Base-by-base conservation (phyloP, 2,888 invertebrate genomes). In the Tetropium fuscum region DNA sequence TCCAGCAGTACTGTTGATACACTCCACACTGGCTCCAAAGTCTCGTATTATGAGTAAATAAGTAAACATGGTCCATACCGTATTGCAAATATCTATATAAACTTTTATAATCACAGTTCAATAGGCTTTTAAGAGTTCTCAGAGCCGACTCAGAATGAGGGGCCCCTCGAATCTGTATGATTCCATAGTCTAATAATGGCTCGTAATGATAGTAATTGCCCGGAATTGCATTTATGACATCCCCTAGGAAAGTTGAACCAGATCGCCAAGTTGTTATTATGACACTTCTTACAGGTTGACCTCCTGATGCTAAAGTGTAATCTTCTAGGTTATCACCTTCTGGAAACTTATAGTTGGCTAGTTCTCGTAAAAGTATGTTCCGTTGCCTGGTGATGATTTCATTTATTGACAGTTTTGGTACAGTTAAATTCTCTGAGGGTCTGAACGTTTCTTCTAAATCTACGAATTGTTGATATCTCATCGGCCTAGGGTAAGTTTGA, bases 131-230 rank as follows among this genome's bases (percentile, higher is more conserved):
- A 49, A 94, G 83, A 76, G 87, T 89, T 55, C 82, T 82, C 59
- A 93, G 77, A 18, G 92, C 93, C 68, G 85, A 81, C 32, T 86
- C 84, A n/a, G 90, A 87, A 43, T 89, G 82, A 2, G 91, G 90
- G 15, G 90, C 87, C 5, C 90, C 90, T 72, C 94, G 86, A 57
- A 94, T 89, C 84, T 93, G 93, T 66, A 90, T 85, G 69, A 94
- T 93, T 61, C 90, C 92, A 81, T 90, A 92, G 75, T 92, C 90
- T 59, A 94, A 83, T 60, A 95, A 83, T 22, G 95, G 95, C 81
- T 96, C 95, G 78, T 95, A 95, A 79, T 95, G 94, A 82, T 95
- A 95, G 81, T 87, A 95, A 79, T 91, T 95, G 20, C 89, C 94
- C 11, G 95, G 94, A 78, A 94, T 87, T 18, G 93, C 86, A 79